Conservation (phyloP, 1,140 invertebrate species). For the Zelostemma sp. region DNA sequence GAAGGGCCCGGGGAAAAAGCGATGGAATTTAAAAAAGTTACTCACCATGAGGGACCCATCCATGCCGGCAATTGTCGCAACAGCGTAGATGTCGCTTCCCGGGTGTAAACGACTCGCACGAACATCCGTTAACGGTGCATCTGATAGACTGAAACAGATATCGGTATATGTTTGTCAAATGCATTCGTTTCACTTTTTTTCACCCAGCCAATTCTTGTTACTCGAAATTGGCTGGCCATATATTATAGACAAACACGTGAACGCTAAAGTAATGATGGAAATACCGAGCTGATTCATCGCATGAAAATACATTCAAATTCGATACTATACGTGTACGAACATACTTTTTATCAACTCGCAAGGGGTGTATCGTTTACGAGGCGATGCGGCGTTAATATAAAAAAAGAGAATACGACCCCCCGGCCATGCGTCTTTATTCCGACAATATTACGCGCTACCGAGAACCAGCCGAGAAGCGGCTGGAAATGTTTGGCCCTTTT, state of each 20-base stretch:
- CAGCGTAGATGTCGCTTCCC: slow-evolving; percentile 78
- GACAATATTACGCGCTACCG: slow-evolving; percentile 49
- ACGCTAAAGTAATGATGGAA: no score
- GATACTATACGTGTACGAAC: no score
- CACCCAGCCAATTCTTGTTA: no score
- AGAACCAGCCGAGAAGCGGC: slow-evolving; percentile 31
- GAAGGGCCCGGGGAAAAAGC: background rate
- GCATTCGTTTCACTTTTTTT: no score
- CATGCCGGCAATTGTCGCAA: slow-evolving; percentile 82
- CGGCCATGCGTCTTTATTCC: slow-evolving; percentile 67
- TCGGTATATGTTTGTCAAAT: no score
- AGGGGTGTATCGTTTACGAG: no score
- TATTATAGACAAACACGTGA: no score
- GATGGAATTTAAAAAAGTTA: slow-evolving; percentile 12
- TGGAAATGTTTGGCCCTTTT: slow-evolving; percentile 49
- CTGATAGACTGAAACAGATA: slow-evolving; percentile 75
- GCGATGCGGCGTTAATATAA: slow-evolving; percentile 64
- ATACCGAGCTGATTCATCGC: no score
- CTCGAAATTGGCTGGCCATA: no score
- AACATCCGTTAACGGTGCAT: slow-evolving; percentile 79
- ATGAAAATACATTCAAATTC: no score
- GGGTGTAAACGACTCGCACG: slow-evolving; percentile 82
- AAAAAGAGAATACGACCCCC: slow-evolving; percentile 61
- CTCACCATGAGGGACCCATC: slow-evolving; percentile 86
- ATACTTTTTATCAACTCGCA: no score